Evolutionary conservation across 2,113 vertebrate genomes (phyloP).

Genomic region (Cromileptes altivelis): DNA sequence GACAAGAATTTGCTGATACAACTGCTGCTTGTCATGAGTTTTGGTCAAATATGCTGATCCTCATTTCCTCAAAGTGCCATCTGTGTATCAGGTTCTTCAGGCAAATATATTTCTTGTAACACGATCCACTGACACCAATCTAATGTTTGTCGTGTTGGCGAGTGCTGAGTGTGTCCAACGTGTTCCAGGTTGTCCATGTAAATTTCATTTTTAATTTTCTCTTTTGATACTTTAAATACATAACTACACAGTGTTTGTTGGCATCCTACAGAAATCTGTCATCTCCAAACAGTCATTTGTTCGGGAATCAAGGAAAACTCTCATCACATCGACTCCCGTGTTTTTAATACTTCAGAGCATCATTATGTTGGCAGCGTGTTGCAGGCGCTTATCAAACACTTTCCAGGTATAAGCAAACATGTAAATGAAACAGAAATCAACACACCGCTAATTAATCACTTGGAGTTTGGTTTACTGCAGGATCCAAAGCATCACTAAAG

Average conservation of each 20-base stretch:
- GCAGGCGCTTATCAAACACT: neutral
- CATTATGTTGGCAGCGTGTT: neutral
- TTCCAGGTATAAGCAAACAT: slow-evolving; percentile 9
- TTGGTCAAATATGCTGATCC: neutral
- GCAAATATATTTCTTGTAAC: slow-evolving; percentile 17
- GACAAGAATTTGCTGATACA: neutral
- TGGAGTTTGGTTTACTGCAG: slow-evolving; percentile 19
- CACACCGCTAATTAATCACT: neutral
- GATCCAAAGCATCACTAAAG: slow-evolving; percentile 20
- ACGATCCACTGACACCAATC: slow-evolving; percentile 19
- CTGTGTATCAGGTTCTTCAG: neutral
- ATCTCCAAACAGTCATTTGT: neutral
- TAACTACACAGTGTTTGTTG: neutral
- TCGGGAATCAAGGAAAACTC: slow-evolving; percentile 2
- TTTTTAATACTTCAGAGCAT: slow-evolving; percentile 27
- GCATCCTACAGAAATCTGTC: neutral
- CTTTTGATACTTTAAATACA: slow-evolving; percentile 37
- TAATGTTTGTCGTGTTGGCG: slow-evolving; percentile 12
- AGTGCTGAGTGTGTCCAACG: neutral
- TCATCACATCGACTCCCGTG: neutral
- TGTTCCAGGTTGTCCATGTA: slow-evolving; percentile 28
- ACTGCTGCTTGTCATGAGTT: neutral
- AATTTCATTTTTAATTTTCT: slow-evolving; percentile 50
- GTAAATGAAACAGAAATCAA: slow-evolving; percentile 22
- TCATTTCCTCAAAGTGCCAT: neutral